A percentile compares a stretch with the other conserved stretches of the same genome.
Evolutionary conservation across 2,797 vertebrate species (phyloP).

Genomic region (Hirundo rustica): DNA sequence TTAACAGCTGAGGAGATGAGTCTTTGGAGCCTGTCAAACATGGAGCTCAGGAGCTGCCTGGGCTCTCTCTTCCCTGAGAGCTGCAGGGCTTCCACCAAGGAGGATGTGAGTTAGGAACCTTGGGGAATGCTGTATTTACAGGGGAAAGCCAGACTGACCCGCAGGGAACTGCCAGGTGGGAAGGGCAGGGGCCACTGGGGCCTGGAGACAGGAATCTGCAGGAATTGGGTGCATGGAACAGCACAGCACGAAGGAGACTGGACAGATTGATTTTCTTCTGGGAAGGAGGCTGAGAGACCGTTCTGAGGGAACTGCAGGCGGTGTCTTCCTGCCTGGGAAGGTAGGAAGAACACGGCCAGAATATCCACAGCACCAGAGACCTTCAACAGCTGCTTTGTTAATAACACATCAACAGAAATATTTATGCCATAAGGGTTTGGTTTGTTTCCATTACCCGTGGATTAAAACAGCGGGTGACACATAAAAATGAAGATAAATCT

Average conservation of each 20-base stretch:
- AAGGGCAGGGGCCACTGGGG: neutral
- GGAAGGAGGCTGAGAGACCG: neutral
- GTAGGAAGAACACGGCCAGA: neutral
- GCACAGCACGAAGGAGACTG: neutral
- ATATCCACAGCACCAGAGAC: neutral
- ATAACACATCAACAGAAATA: neutral
- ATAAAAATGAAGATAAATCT: neutral
- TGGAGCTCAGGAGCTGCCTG: neutral
- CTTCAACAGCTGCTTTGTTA: neutral
- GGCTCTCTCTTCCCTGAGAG: neutral
- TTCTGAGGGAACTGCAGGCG: neutral
- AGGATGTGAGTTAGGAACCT: neutral
- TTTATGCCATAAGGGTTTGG: neutral
- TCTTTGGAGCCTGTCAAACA: slow-evolving; percentile 30
- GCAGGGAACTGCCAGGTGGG: neutral
- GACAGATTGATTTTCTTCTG: neutral
- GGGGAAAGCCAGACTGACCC: neutral
- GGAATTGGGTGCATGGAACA: neutral
- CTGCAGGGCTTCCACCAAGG: neutral
- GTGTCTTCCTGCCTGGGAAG: neutral
- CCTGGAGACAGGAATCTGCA: neutral
- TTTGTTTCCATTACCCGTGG: neutral
- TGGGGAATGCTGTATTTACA: neutral
- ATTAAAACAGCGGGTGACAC: slow-evolving; percentile 6
- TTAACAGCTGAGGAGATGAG: slow-evolving; percentile 60